Evolutionary conservation across 2,888 invertebrate genomes (phyloP), one percentile per base, ranked within the genome.

Genomic region (Synanthedon myopaeformis): DNA sequence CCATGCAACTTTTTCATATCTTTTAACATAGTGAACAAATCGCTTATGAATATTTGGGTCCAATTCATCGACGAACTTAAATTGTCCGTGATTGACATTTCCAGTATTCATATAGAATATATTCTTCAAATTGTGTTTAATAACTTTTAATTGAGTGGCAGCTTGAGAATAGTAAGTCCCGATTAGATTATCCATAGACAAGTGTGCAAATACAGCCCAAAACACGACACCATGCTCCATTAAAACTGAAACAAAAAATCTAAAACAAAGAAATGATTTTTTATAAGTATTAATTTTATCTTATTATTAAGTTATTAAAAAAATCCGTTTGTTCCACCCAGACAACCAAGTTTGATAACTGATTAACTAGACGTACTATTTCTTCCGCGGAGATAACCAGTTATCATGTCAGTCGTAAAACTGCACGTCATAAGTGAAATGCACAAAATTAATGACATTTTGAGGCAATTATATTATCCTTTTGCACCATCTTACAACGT

Each of bases 1-100:
- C 75, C 74, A 74, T 3, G 60, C 45, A 17, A 75, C 57, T 57
- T 60, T 67, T 41, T 69, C 66, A 62, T 71, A 74, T 50, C 69
- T 65, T 35, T 65, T 57, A 10, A 75, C 63, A n/a, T 63, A 66
- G 53, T 61, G 56, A 19, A 42, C 14, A n/a, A 52, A 52, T 10
- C 49, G 48, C 11, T 52, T 51, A 11, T 49, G 48, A 3, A 54
- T 6, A 17, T 49, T 14, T 23, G 35, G 23, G 13, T 51, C 51
- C 10, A 51, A n/a, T 8, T 45, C 45, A 45, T 45, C 45, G 6
- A 45, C 12, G 6, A 45, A 45, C 11, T 12, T 45, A 45, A 13
- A 13, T 45, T 14, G 45, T 45, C 6, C 13, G n/a, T 12, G 6
- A 51, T 13, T 35, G 12, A 8, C 3, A 19, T 17, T 45, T 35